Conservation (phyloP, 2,888 invertebrate genomes). For the Pristionchus arcanus region DNA sequence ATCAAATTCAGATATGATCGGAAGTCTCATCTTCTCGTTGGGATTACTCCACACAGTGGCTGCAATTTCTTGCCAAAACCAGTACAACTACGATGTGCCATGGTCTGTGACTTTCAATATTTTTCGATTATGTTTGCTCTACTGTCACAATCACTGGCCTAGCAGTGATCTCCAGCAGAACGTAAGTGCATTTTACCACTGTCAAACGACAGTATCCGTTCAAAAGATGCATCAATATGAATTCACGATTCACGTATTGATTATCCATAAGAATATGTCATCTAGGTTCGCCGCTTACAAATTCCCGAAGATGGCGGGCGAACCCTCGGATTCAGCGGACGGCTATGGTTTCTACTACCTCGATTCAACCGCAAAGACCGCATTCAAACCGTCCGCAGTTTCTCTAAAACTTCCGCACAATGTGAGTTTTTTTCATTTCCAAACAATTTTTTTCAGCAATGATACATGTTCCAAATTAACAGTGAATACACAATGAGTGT, state of each 20-base stretch:
- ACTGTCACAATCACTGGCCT: no score
- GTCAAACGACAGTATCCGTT: no score
- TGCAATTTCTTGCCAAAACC: conserved; percentile 72
- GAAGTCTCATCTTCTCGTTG: background rate
- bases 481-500: background rate
- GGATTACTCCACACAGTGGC: conserved; percentile 38
- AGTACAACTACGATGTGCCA: conserved; percentile 70
- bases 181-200: no score
- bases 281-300: conserved; percentile 71
- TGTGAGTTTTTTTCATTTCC: conserved; percentile 55
- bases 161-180: no score
- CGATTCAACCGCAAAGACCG: conserved; percentile 65
- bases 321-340: conserved; percentile 59
- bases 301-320: conserved; percentile 68
- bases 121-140: no score
- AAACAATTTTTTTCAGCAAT: background rate
- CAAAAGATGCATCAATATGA: background rate
- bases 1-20: background rate
- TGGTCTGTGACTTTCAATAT: conserved; percentile 65
- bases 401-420: conserved; percentile 66
- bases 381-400: conserved; percentile 65
- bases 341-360: conserved; percentile 74
- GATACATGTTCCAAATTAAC: background rate
- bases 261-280: background rate
- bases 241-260: background rate